Base-by-base conservation (phyloP, 2,888 invertebrate species). In the Philonicus albiceps region DNA sequence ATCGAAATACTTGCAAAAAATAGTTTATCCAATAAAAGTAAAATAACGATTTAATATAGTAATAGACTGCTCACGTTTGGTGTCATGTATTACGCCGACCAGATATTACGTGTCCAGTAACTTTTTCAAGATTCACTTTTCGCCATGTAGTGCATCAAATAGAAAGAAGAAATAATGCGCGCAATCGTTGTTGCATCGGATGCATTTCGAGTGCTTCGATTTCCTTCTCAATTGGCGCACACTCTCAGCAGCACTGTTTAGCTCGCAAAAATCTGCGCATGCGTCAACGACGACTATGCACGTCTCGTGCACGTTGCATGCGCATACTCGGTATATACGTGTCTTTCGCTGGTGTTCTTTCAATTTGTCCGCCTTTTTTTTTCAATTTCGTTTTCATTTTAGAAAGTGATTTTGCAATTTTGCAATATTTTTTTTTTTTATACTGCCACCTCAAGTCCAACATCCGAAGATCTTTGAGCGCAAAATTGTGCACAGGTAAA, bases 391-490 rank as follows among this genome's bases (percentile, higher is more conserved):
- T 85, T 85, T 85, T 85, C 85, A 74, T 74, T 85, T 85, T 85
- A 85, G 85, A 85, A 85, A 85, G 85, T 85, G 85, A 85, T 85
- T 85, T 85, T 85, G 74, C 85, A 85, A 85, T 85, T 85, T 85
- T 30, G 74, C 64, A 49, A 16, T 74, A 4, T 74, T 83, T 85
- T 85, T 64, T 49, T 84, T 72, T 5, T n/a, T 72, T 27, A 37
- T 72, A n/a, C n/a, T 84, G 19, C 72, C 43, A 13, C 3, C 7
- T 74, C 6, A 19, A 31, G 34, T 34, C n/a, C 31, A 55, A 0
- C 74, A 31, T 34, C 37, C 37, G 16, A 31, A 16, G 34, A 64
- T 27, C 6, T n/a, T n/a, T 31, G 30, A 53, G 31, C 27, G 16
- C 22, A 11, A 31, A n/a, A 34, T 8, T 31, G 37, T 31, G 16